Evolutionary conservation across 2,113 vertebrate species (phyloP).

Genomic region (Plestiodon gilberti): DNA sequence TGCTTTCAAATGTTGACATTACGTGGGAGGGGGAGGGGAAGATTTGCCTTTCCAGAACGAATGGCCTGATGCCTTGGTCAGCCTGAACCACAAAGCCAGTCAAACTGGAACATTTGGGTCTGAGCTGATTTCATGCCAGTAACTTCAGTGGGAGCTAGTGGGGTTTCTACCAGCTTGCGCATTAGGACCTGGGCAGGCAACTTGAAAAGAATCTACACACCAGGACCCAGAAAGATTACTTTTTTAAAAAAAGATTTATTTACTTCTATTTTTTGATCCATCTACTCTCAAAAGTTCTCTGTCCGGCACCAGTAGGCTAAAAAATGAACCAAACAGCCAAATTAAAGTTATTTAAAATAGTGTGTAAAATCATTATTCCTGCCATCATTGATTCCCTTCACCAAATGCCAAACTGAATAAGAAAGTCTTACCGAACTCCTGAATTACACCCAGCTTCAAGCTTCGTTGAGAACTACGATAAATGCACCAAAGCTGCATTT

Average conservation of each 20-base stretch:
- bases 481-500: not conserved
- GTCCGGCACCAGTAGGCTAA: not conserved
- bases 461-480: not conserved
- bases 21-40: not conserved
- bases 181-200: not conserved
- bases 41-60: slow-evolving; percentile 1
- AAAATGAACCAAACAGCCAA: not conserved
- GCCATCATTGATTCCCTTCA: not conserved
- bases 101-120: not conserved
- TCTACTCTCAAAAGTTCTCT: not conserved
- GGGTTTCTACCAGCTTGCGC: not conserved
- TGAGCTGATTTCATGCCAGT: not conserved
- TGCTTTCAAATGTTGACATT: slow-evolving; percentile 26
- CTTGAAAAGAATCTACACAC: not conserved
- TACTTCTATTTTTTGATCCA: not conserved
- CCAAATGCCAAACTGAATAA: not conserved
- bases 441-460: not conserved
- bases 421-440: not conserved
- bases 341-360: not conserved
- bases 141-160: not conserved
- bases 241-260: not conserved
- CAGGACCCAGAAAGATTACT: not conserved
- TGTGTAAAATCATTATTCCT: not conserved
- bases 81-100: not conserved
- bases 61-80: not conserved